Evolutionary conservation across 2,113 vertebrate species (phyloP).

Genomic region (Regulus satrapa): DNA sequence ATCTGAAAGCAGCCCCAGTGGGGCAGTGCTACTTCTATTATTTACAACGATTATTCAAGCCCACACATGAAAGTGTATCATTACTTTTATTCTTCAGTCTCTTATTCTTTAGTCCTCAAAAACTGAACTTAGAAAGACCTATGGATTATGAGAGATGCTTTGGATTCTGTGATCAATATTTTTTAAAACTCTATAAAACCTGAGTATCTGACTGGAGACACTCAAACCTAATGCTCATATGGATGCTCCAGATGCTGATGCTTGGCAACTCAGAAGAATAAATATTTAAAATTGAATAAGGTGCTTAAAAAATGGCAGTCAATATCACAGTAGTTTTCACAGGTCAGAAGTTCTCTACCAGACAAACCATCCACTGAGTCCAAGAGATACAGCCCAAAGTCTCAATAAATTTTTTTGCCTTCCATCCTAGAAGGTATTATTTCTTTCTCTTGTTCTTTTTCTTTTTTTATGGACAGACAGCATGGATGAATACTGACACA

Average conservation of each 20-base stretch:
- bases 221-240: not conserved
- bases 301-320: not conserved
- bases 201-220: not conserved
- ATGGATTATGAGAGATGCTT: not conserved
- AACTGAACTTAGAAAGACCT: not conserved
- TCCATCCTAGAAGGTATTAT: not conserved
- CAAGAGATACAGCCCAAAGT: not conserved
- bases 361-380: not conserved
- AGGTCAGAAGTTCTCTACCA: not conserved
- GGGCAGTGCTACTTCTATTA: not conserved
- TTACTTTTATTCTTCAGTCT: not conserved
- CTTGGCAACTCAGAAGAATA: not conserved
- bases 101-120: not conserved
- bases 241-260: not conserved
- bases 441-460: fast-evolving
- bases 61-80: not conserved
- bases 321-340: not conserved
- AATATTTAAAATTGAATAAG: not conserved
- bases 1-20: not conserved
- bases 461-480: not conserved
- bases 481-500: not conserved
- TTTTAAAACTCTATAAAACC: not conserved
- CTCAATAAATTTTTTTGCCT: not conserved
- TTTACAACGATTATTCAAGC: not conserved
- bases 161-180: not conserved